These are phyloP conservation scores for Sigmodon hispidus DNA, from an alignment of 2,113 vertebrate species.

Conservation along the genomic window DNA sequence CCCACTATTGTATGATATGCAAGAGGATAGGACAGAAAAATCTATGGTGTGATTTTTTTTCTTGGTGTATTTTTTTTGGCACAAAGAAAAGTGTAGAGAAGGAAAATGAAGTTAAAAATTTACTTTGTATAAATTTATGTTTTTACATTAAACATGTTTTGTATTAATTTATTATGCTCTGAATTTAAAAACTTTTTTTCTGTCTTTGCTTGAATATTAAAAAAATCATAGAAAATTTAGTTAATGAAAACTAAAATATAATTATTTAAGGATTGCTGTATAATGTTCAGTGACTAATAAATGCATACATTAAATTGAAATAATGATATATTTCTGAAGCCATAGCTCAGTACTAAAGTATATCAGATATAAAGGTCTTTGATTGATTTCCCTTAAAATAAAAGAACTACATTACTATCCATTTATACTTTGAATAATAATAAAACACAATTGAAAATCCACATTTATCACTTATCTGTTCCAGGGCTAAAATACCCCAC, in stretches of 20 bases:
- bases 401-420: not conserved
- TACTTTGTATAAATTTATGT: not conserved
- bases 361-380: not conserved
- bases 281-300: not conserved
- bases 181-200: not conserved
- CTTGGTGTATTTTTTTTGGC: not conserved
- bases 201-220: not conserved
- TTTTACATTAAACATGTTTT: not conserved
- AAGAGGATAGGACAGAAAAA: not conserved
- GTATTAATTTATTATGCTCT: not conserved
- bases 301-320: not conserved
- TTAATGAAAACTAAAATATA: not conserved
- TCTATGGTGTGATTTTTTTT: not conserved
- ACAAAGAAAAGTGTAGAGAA: not conserved
- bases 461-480: accelerated
- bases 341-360: not conserved
- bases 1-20: not conserved
- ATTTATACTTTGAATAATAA: not conserved
- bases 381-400: not conserved
- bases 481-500: not conserved
- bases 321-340: not conserved
- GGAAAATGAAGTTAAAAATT: not conserved
- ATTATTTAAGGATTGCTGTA: not conserved
- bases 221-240: not conserved
- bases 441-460: not conserved